phyloP scores from a whole-genome alignment of 2,113 vertebrate species.

The Mungos mungo region DNA sequence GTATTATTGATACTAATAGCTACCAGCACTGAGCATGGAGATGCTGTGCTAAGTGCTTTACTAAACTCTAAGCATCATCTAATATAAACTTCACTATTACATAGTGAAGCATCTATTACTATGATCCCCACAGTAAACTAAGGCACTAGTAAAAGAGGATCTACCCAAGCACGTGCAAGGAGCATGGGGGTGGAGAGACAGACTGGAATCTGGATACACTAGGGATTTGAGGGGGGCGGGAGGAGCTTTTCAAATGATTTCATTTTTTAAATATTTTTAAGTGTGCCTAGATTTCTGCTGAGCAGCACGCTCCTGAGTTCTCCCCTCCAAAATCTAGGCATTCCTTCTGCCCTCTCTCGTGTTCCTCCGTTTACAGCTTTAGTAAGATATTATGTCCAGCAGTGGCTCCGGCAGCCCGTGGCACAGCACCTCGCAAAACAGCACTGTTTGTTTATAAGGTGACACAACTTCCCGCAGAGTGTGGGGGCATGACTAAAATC shows the following conservation, averaged over 20 bases:
- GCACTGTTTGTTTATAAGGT: constrained; percentile 60
- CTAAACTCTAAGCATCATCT: not conserved
- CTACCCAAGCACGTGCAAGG: not conserved
- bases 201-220: not conserved
- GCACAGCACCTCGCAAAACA: constrained; percentile 50
- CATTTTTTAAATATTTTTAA: not conserved
- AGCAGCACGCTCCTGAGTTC: not conserved
- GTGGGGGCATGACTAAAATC: constrained; percentile 17
- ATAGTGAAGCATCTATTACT: not conserved
- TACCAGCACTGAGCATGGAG: not conserved
- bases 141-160: not conserved
- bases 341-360: not conserved
- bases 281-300: constrained; percentile 15
- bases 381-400: not conserved
- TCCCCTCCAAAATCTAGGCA: not conserved
- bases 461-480: constrained; percentile 38
- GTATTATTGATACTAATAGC: not conserved
- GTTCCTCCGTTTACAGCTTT: constrained; percentile 46
- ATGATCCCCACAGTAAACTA: not conserved
- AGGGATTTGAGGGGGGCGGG: not conserved
- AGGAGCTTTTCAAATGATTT: not conserved
- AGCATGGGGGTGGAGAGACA: rapidly evolving
- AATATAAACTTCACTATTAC: not conserved
- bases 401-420: not conserved
- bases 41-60: not conserved